Percentiles rank a stretch among this genome's conserved stretches.
phyloP scores from a whole-genome alignment of 1,140 invertebrate genomes.

The Holotrichia oblita region DNA sequence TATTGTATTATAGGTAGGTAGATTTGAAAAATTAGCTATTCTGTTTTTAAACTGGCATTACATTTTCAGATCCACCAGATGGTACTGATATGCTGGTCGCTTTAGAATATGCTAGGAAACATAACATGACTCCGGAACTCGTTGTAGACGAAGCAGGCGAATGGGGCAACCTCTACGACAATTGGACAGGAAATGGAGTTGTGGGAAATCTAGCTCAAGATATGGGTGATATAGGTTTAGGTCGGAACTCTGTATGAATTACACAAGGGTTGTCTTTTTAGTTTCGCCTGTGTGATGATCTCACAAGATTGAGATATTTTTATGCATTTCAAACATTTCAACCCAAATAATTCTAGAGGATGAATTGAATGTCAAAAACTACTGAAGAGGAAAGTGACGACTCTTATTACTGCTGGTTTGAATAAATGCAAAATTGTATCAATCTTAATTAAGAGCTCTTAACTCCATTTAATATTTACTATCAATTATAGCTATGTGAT shows the following conservation, averaged over 20 bases:
- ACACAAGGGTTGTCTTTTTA: background rate
- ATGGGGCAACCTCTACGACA: slow-evolving; percentile 69
- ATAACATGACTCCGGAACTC: slow-evolving; percentile 64
- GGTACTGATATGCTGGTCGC: slow-evolving; percentile 61
- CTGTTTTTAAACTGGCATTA: background rate
- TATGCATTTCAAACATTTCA: too few species aligned
- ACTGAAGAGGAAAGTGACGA: too few species aligned
- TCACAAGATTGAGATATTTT: too few species aligned
- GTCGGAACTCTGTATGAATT: background rate
- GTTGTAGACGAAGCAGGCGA: slow-evolving; percentile 63
- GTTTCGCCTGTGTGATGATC: too few species aligned
- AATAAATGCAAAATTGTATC: too few species aligned
- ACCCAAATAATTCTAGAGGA: too few species aligned
- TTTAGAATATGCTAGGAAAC: slow-evolving; percentile 59
- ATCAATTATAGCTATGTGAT: too few species aligned
- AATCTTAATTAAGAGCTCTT: too few species aligned
- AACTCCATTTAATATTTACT: too few species aligned
- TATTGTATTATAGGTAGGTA: slow-evolving; percentile 53
- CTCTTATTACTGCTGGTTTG: too few species aligned
- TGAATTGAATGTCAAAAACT: too few species aligned
- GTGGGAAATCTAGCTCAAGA: slow-evolving; percentile 67
- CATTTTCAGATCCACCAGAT: slow-evolving; percentile 45
- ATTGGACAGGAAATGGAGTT: slow-evolving; percentile 67
- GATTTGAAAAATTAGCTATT: too few species aligned
- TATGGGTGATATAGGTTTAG: slow-evolving; percentile 66